Evolutionary conservation across 2,797 vertebrate species (phyloP), one percentile per base, ranked within the genome.

Genomic region (Chrosomus eos): DNA sequence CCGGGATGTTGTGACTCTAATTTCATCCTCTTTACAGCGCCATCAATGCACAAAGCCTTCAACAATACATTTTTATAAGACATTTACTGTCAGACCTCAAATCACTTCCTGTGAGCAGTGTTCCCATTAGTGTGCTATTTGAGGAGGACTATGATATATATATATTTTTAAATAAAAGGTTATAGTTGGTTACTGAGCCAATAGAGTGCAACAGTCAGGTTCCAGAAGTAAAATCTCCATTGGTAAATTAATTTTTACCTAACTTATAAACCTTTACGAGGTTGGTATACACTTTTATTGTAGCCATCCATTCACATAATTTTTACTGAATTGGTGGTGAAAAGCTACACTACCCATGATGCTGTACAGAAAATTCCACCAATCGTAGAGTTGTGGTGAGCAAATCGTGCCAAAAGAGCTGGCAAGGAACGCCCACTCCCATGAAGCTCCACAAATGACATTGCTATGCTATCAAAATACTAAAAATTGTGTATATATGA

Each of bases 21-120:
- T 67, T 80, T 67, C 43, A 67, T 36, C 23, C 55, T 36, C 55
- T 77, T 62, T 77, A 77, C 36, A 28, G 55, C 75, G 51, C 26
- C 38, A 67, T 77, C 55, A 77, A 28, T 60, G 36, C 75, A 60
- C n/a, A 28, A 28, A 77, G 33, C 16, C 40, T 80, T 80, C 21
- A 33, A 21, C 4, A 19, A 68, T 68, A 53, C 33, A 70, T 80
- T 80, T 70, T 53, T 43, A 51, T 51, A 38, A 53, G 66, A 55
- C 28, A 38, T 70, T 70, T 80, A 36, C 79, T 70, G 64, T 26
- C 79, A 67, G 64, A 67, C 43, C 21, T 51, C 77, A 67, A 67
- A 48, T 51, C 19, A 67, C 13, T 80, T 51, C 62, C 79, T 70
- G 64, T 38, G 43, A 26, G 31, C 31, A 31, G 40, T 66, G 26